Evolutionary conservation across 1,140 invertebrate species (phyloP).

Genomic region (Colletes latitarsis): DNA sequence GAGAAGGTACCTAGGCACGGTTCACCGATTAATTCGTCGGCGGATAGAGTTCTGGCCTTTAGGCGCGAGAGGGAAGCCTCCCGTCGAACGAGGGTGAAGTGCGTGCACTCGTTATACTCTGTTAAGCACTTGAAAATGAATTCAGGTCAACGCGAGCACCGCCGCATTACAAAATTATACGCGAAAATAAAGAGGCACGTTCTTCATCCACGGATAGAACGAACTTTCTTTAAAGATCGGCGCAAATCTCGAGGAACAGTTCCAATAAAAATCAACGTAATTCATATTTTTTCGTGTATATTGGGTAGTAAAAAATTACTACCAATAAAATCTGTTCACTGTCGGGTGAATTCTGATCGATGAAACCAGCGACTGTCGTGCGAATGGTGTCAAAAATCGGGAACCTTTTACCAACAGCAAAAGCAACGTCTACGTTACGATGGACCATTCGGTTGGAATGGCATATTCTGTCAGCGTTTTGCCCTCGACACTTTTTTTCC

Average conservation of each 20-base stretch:
- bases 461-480: neutral
- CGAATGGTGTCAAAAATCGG: too few species aligned
- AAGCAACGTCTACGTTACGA: neutral
- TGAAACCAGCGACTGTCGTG: too few species aligned
- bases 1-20: slow-evolving; percentile 11
- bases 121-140: slow-evolving; percentile 47
- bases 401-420: neutral
- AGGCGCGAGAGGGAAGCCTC: slow-evolving; percentile 27
- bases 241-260: neutral
- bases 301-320: too few species aligned
- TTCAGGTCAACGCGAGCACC: slow-evolving; percentile 24
- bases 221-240: neutral
- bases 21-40: slow-evolving; percentile 33
- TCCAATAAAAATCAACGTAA: too few species aligned
- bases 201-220: neutral
- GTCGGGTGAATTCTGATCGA: too few species aligned
- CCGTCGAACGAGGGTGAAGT: slow-evolving; percentile 28
- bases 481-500: neutral
- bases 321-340: too few species aligned
- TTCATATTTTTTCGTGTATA: too few species aligned
- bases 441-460: neutral
- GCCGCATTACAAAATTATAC: slow-evolving; percentile 22
- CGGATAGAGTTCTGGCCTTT: slow-evolving; percentile 35
- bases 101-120: slow-evolving; percentile 44
- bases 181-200: slow-evolving; percentile 2